Evolutionary conservation across 2,113 vertebrate genomes (phyloP).

Genomic region (Ptilorrhoa leucosticta): DNA sequence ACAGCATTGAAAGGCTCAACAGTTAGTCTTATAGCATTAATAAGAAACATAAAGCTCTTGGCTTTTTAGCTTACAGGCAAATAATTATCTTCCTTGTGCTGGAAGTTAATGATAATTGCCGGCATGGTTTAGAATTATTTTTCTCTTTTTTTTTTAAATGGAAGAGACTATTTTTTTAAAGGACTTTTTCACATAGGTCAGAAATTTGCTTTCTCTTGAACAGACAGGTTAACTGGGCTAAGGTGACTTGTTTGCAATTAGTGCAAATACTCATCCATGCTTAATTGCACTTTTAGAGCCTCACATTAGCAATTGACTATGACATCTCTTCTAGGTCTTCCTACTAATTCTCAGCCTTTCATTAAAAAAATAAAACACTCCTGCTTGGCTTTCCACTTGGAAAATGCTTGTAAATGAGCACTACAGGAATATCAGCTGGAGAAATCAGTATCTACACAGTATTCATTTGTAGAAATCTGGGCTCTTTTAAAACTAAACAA

Average conservation of each 20-base stretch:
- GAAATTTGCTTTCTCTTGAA: background rate
- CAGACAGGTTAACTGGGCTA: background rate
- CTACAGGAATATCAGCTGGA: background rate
- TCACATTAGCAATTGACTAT: background rate
- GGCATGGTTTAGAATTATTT: background rate
- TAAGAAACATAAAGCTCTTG: background rate
- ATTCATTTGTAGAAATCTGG: background rate
- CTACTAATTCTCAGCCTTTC: background rate
- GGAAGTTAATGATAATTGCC: background rate
- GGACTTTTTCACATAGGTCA: background rate
- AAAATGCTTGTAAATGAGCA: background rate
- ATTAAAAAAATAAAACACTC: background rate
- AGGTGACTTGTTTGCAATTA: background rate
- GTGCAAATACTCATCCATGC: background rate
- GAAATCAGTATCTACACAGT: background rate
- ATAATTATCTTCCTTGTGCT: conserved; percentile 22
- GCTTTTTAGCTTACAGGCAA: conserved; percentile 13
- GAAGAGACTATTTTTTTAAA: background rate
- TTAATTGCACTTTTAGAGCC: background rate
- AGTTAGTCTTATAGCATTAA: background rate
- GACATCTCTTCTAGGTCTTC: background rate
- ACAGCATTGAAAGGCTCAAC: background rate
- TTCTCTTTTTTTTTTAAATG: background rate
- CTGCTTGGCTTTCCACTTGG: background rate
- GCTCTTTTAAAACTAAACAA: background rate